phyloP scores from a whole-genome alignment of 2,113 vertebrate species.

The Chionomys nivalis region DNA sequence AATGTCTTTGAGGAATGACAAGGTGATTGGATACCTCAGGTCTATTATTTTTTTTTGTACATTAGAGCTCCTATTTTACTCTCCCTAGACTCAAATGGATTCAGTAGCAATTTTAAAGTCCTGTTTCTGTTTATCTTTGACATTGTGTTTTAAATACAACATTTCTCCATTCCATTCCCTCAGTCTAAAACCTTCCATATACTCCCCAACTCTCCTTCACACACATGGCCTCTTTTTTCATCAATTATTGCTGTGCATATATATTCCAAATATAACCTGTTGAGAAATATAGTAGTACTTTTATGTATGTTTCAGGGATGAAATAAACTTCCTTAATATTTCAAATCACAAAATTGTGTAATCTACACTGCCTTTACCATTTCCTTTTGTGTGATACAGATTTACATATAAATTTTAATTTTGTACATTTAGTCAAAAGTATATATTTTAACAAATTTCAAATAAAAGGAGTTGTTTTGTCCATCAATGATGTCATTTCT shows the following conservation, averaged over 20 bases:
- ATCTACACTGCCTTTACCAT: neutral
- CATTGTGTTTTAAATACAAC: neutral
- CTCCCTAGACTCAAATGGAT: constrained; percentile 29
- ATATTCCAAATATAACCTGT: neutral
- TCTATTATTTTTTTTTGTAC: constrained; percentile 14
- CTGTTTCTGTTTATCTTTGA: neutral
- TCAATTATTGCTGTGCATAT: neutral
- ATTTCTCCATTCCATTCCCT: neutral
- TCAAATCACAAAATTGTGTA: neutral
- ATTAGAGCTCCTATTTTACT: constrained; percentile 52
- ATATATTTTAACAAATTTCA: constrained; percentile 36
- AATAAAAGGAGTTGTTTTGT: neutral
- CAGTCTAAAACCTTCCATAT: neutral
- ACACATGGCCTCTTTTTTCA: neutral
- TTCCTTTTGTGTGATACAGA: constrained; percentile 21
- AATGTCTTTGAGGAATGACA: constrained; percentile 61
- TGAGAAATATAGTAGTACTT: neutral
- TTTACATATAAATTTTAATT: constrained; percentile 26
- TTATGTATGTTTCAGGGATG: neutral
- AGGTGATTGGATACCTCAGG: constrained; percentile 58
- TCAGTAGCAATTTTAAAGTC: constrained; percentile 18
- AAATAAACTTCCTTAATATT: constrained; percentile 44
- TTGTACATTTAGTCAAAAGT: constrained; percentile 21
- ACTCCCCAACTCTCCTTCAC: neutral
- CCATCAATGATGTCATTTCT: neutral